Evolutionary conservation across 2,113 vertebrate species (phyloP).

Genomic region (Suricata suricatta): DNA sequence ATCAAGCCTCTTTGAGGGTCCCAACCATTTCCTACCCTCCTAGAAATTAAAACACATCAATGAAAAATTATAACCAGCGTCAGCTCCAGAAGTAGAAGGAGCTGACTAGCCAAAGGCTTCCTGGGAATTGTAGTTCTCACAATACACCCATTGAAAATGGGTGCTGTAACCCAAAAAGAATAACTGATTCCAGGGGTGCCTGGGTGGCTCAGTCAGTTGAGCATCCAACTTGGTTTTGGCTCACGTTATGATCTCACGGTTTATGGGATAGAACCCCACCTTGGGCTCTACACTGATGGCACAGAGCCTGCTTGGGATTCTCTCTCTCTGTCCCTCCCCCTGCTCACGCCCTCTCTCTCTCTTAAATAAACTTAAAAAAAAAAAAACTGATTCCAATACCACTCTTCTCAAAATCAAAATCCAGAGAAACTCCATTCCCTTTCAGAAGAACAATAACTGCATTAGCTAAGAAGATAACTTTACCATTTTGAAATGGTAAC

Average conservation of each 20-base stretch:
- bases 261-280: too few relatives aligned
- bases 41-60: not conserved
- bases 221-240: too few relatives aligned
- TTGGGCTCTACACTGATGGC: too few relatives aligned
- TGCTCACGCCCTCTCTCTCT: too few relatives aligned
- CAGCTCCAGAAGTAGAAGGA: not conserved
- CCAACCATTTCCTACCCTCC: not conserved
- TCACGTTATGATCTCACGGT: too few relatives aligned
- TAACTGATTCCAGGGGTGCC: not conserved
- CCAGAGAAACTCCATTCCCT: not conserved
- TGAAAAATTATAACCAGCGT: constrained; percentile 2
- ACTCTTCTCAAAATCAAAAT: not conserved
- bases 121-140: not conserved
- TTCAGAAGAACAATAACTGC: not conserved
- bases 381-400: not conserved
- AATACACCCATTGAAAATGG: not conserved
- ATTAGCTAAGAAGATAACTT: not conserved
- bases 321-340: too few relatives aligned
- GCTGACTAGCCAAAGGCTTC: not conserved
- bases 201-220: too few relatives aligned
- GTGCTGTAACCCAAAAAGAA: not conserved
- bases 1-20: not conserved
- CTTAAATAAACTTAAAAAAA: too few relatives aligned
- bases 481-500: not conserved
- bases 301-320: too few relatives aligned